Evolutionary conservation across 2,113 vertebrate species (phyloP).

Genomic region (Thomomys bottae): DNA sequence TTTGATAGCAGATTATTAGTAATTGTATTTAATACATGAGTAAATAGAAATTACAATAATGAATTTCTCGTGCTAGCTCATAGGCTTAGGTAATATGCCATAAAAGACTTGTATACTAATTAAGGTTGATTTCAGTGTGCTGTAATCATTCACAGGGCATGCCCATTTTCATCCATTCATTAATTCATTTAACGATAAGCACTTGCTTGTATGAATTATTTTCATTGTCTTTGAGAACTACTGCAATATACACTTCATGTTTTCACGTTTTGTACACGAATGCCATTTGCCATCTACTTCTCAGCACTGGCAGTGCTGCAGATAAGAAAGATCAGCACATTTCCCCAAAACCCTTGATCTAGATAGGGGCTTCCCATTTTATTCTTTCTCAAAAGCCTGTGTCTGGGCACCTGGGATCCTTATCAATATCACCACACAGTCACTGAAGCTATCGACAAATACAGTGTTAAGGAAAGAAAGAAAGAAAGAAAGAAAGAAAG

Average conservation of each 20-base stretch:
- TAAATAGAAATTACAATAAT: slow-evolving; percentile 10
- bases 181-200: not conserved
- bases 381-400: slow-evolving; percentile 34
- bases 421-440: not conserved
- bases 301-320: not conserved
- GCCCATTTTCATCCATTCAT: not conserved
- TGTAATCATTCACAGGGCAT: not conserved
- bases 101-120: not conserved
- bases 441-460: not conserved
- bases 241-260: not conserved
- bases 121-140: not conserved
- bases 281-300: not conserved
- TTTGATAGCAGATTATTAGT: not conserved
- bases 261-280: not conserved
- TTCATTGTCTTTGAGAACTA: not conserved
- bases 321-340: not conserved
- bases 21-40: not conserved
- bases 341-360: not conserved
- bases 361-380: slow-evolving; percentile 35
- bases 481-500: no score
- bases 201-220: not conserved
- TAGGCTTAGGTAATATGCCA: not conserved
- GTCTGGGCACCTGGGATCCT: not conserved
- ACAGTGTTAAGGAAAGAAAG: not conserved
- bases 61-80: not conserved